Percentiles rank a stretch among this genome's conserved stretches.
phyloP scores from a whole-genome alignment of 37 sponge, comb jelly and placozoan species.

The Chondrilla cf. caribensis region DNA sequence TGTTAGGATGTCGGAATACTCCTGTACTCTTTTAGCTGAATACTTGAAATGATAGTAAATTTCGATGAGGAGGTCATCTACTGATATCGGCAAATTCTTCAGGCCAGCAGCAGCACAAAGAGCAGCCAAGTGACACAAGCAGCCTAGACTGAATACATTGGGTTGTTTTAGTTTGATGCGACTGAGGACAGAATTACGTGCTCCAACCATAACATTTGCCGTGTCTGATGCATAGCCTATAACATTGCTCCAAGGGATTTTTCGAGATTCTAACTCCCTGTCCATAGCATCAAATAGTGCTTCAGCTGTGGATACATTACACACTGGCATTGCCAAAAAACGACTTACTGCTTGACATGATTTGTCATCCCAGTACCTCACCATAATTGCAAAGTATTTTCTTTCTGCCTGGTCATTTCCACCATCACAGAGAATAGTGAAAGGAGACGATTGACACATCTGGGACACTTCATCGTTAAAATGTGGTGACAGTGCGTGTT shows the following conservation, averaged over 20 bases:
- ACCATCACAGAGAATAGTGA: conserved; percentile 39
- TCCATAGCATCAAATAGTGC: conserved; percentile 29
- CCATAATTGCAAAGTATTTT: conserved; percentile 30
- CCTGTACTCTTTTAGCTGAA: neutral
- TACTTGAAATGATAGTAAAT: conserved; percentile 23
- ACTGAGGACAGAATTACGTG: conserved; percentile 28
- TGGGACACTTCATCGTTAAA: neutral
- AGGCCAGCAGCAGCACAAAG: conserved; percentile 21
- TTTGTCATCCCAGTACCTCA: conserved; percentile 34
- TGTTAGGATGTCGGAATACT: neutral
- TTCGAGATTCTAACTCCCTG: neutral
- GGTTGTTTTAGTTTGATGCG: conserved; percentile 16
- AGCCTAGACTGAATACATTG: conserved; percentile 20
- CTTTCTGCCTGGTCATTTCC: conserved; percentile 37
- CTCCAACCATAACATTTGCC: conserved; percentile 27
- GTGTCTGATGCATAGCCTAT: conserved; percentile 14
- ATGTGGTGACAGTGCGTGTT: conserved; percentile 6
- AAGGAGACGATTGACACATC: conserved; percentile 1
- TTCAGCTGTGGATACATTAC: conserved; percentile 35
- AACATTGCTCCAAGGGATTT: conserved; percentile 16
- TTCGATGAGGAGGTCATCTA: conserved; percentile 17
- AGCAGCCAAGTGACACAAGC: conserved; percentile 20
- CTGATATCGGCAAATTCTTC: conserved; percentile 9
- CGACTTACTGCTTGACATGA: conserved; percentile 15
- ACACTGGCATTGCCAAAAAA: conserved; percentile 46